Evolutionary conservation across 2,888 invertebrate species (phyloP), one percentile per base, ranked within the genome.

Genomic region (Agrochola lota): DNA sequence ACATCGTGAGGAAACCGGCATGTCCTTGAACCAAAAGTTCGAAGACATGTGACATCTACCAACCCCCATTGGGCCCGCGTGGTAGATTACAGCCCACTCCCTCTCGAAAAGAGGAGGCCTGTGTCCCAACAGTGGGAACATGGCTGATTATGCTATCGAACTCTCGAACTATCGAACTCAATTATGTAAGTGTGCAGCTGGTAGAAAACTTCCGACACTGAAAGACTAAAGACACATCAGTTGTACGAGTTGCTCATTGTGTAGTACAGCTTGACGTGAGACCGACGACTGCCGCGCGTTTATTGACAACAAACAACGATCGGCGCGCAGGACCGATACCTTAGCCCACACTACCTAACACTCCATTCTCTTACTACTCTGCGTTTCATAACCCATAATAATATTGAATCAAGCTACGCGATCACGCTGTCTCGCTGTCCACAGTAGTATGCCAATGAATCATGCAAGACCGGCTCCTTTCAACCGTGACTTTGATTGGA

Each of bases 371-470:
- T 66, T 26, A 35, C 6, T 66, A 43, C 62, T 75, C 80, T 62
- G 9, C 15, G 49, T 52, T 57, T 40, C 46, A 15, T 6, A 40
- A 20, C 0, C 12, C 43, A 49, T 66, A 60, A 60, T 59, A 75
- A 26, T 62, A 75, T 79, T 69, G 52, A 49, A 11, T 57, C 57
- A 46, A 62, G 60, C 49, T 57, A n/a, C n/a, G 26, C 43, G 35
- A 67, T 63, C 72, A n/a, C 59, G 57, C 57, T 20, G 78, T 74
- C 73, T 78, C 35, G 55, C 59, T 74, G 68, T 57, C 57, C 68
- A 66, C 52, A 52, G 49, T 68, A 66, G 63, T 76, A 59, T 82
- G 75, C 43, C 68, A 77, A 43, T 86, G 84, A 78, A 26, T 85
- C 76, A 85, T 57, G 63, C 68, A 77, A 74, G 60, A 43, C 52